Base-by-base conservation (phyloP, 2,888 invertebrate genomes). In the Hoplodrina ambigua region DNA sequence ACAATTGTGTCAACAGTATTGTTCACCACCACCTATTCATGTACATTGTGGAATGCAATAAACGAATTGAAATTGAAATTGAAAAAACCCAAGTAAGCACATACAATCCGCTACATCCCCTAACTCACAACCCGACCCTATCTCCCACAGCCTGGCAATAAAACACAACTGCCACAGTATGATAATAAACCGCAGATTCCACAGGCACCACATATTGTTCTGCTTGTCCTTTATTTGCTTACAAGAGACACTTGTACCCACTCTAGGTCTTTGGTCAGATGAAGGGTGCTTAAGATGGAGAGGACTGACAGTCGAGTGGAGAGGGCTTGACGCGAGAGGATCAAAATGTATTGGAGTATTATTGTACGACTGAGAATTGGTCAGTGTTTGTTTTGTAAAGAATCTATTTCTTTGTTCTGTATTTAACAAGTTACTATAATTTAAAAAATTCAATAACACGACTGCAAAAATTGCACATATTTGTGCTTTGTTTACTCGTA, bases 181-280 rank as follows among this genome's bases (percentile, higher is more conserved):
- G 69, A 81, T 83, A 85, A 90, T 91, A 91, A 91, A 90, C 83
- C 86, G 84, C 91, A 91, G 92, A 91, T 87, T 88, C 80, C 82
- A 82, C 78, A 79, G 75, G 73, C 81, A 83, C 82, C 84, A 82
- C 82, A 85, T 83, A 84, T 83, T 82, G 79, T 84, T 82, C 87
- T 76, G 76, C 85, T 81, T 83, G 79, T 77, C 74, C 80, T 86
- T 85, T 86, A 86, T 87, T 84, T 77, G 78, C 72, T 66, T 74
- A 77, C 70, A 60, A 82, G 85, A 75, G 88, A 65, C 75, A 59
- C 84, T 86, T 52, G 61, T 50, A 25, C 62, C 77, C 79, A 69
- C 66, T 75, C 56, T 3, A 54, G 30, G 62, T 64, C 57, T 63
- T 53, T 49, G 81, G 74, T 60, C 78, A 72, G 67, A 76, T 78